phyloP scores from a whole-genome alignment of 2,888 invertebrate species.

The Caenorhabditis doughertyi region DNA sequence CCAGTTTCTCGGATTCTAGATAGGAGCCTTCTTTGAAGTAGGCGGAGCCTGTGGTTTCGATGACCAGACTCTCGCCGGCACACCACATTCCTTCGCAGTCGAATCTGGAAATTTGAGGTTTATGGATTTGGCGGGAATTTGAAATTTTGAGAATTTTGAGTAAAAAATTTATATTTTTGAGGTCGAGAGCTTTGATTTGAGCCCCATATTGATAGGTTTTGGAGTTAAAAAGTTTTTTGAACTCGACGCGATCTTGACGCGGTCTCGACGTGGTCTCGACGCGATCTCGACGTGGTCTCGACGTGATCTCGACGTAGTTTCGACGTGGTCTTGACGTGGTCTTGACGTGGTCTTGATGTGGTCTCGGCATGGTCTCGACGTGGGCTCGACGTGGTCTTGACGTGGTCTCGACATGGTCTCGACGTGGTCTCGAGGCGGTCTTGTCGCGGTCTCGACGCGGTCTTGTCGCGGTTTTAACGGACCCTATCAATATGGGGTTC shows the following conservation, averaged over 20 bases:
- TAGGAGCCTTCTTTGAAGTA: constrained; percentile 67
- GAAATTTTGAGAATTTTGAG: not conserved
- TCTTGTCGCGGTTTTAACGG: no score
- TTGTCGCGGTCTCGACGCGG: not conserved
- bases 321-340: not conserved
- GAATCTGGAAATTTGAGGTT: constrained; percentile 57
- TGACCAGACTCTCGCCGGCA: constrained; percentile 63
- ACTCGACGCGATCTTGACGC: not conserved
- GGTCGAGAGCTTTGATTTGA: not conserved
- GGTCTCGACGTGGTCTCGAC: not conserved
- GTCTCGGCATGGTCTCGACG: not conserved
- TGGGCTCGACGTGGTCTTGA: not conserved
- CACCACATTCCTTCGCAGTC: constrained; percentile 73
- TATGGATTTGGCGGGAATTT: no score
- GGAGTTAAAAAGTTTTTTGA: not conserved
- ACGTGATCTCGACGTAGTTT: not conserved
- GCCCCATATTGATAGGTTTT: not conserved
- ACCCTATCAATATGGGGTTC: not conserved
- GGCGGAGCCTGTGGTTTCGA: constrained; percentile 51
- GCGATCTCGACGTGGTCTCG: not conserved
- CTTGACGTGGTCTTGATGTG: not conserved
- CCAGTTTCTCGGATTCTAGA: constrained; percentile 70
- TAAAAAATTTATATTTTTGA: not conserved
- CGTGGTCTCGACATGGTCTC: not conserved
- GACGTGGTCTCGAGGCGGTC: not conserved